Percentiles rank a stretch among this genome's conserved stretches.
Evolutionary conservation across 2,888 invertebrate species (phyloP).

Genomic region (Toxonevra muliebris): DNA sequence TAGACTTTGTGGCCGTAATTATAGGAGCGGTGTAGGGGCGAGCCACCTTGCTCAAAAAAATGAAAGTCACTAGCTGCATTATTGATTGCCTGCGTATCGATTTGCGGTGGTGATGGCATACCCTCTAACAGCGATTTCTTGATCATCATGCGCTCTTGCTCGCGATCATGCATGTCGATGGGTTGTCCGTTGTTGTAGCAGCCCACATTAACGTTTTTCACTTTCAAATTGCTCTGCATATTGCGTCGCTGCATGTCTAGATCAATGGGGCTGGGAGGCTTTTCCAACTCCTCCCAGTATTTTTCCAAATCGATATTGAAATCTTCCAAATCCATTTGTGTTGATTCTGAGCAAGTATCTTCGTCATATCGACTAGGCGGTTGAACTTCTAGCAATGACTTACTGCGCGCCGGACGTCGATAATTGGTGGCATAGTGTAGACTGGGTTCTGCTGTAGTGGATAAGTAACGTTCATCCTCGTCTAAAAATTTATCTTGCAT

Average conservation of each 20-base stretch:
- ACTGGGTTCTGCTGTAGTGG: constrained; percentile 44
- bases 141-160: constrained; percentile 63
- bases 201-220: constrained; percentile 62
- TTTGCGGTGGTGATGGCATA: constrained; percentile 63
- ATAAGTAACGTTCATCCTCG: constrained; percentile 60
- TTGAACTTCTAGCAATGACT: constrained; percentile 62
- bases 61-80: constrained; percentile 49
- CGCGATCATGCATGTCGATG: constrained; percentile 61
- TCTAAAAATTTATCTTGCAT: constrained; percentile 63
- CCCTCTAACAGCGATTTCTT: constrained; percentile 63
- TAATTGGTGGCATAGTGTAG: constrained; percentile 43
- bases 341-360: constrained; percentile 63
- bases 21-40: constrained; percentile 52
- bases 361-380: constrained; percentile 62
- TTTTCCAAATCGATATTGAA: constrained; percentile 65
- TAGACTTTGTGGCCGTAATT: constrained; percentile 61
- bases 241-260: constrained; percentile 63
- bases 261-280: constrained; percentile 63
- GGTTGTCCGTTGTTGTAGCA: constrained; percentile 63
- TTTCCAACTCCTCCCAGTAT: constrained; percentile 65
- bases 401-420: constrained; percentile 56
- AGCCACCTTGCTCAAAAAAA: constrained; percentile 62
- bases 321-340: constrained; percentile 64
- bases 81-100: constrained; percentile 44
- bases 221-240: constrained; percentile 62